Evolutionary conservation across 2,888 invertebrate species (phyloP), one percentile per base, ranked within the genome.

Genomic region (Ashinkailepas kermadecensis): DNA sequence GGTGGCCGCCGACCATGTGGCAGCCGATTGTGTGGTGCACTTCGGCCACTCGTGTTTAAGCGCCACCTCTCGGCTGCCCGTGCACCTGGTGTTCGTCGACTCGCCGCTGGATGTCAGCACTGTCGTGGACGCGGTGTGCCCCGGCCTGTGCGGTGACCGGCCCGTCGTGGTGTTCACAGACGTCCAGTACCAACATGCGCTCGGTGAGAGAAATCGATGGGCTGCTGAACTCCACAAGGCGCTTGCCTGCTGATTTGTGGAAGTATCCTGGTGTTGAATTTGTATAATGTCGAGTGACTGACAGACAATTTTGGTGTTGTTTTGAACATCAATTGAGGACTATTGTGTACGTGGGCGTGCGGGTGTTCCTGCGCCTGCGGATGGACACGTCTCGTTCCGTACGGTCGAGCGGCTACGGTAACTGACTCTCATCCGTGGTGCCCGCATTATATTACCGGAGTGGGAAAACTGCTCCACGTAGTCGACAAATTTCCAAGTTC

Each of bases 31-130:
- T 59, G 89, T 98, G 4, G 91, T 99, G 81, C 98, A 99, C 88
- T 98, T 94, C 88, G 98, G 98, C 0, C 93, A 92, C 86, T 91
- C 94, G 0, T 99, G 99, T 87, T 92, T 95, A 84, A 94, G 95
- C 59, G 90, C 90, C 85, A 92, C 93, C 21, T 89, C 88, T 0
- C 90, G 92, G 81, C 89, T 97, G 81, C 95, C 96, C 0, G 93
- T 94, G 9, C 90, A 92, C 81, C 92, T 92, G 84, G 90, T 95
- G 65, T 91, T 94, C 84, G 92, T 92, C 21, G 92, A 92, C 86
- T 87, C 88, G 65, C 84, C 88, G 0, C 85, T 96, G 15, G 89
- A 93, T 86, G 81, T 90, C 10, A 70, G 70, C 70, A 15, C 2
- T 9, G 70, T n/a, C 0, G 70, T 54, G 1, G 70, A 70, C 18